These are phyloP conservation scores for Drosophila falleni DNA, from an alignment of 2,888 invertebrate species.

Conservation along the genomic window DNA sequence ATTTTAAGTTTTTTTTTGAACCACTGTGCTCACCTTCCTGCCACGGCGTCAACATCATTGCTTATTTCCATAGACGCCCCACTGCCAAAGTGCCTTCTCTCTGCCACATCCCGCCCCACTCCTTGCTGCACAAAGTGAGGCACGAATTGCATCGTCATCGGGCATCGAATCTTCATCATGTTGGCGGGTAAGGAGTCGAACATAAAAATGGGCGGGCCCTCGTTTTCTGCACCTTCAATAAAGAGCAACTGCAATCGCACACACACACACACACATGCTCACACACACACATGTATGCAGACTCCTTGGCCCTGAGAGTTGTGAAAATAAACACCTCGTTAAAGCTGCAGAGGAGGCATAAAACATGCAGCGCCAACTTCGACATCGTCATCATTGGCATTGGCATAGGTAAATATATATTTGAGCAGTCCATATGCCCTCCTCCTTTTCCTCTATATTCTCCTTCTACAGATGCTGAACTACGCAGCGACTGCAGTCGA, in stretches of 20 bases:
- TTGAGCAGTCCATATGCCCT: constrained; percentile 6
- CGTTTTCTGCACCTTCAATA: constrained; percentile 78
- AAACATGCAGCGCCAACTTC: constrained; percentile 80
- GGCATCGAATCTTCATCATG: constrained; percentile 77
- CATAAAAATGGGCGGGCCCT: constrained; percentile 77
- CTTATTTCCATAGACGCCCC: constrained; percentile 77
- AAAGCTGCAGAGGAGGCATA: constrained; percentile 82
- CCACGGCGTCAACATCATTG: constrained; percentile 70
- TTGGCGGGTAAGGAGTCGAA: constrained; percentile 59
- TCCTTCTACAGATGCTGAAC: neutral
- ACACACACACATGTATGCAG: constrained; percentile 23
- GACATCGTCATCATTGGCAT: constrained; percentile 66
- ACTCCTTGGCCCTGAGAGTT: constrained; percentile 71
- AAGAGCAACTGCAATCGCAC: constrained; percentile 60
- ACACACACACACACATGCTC: constrained; percentile 19
- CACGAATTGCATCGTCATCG: constrained; percentile 67
- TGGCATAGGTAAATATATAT: constrained; percentile 65
- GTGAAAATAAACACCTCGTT: constrained; percentile 84
- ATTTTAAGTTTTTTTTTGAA: neutral
- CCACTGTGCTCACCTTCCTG: constrained; percentile 46
- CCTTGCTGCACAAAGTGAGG: constrained; percentile 29
- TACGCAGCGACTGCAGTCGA: constrained; percentile 27
- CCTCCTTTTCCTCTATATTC: neutral
- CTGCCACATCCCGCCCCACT: constrained; percentile 1
- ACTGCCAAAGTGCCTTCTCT: constrained; percentile 56